Conservation (phyloP, 2,113 vertebrate genomes). For the Tragelaphus strepsiceros region DNA sequence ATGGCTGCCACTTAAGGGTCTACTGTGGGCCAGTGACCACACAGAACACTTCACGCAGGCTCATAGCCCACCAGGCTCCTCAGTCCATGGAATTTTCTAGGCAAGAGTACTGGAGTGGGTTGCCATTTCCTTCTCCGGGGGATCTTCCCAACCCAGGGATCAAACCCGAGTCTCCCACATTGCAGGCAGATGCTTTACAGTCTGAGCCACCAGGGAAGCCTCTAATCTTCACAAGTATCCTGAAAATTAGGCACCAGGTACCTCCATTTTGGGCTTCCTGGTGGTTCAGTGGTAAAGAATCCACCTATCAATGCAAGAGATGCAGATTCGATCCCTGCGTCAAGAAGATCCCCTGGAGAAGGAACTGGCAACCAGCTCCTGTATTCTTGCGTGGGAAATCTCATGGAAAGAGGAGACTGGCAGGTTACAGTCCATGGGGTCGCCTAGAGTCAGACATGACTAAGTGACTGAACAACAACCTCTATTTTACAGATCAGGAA, state of each 20-base stretch:
- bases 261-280: neutral
- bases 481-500: neutral
- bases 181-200: too few species aligned
- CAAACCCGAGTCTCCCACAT: too few species aligned
- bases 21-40: neutral
- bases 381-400: neutral
- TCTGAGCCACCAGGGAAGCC: too few species aligned
- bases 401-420: neutral
- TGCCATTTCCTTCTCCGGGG: too few species aligned
- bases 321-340: neutral
- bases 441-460: neutral
- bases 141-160: too few species aligned
- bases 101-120: too few species aligned
- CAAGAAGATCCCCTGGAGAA: neutral
- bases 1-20: neutral
- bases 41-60: neutral
- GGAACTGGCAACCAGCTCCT: neutral
- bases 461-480: neutral
- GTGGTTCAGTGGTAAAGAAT: neutral
- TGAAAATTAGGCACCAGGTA: neutral
- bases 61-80: neutral
- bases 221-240: neutral
- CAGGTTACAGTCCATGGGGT: neutral
- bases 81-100: too few species aligned
- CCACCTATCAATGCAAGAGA: neutral